These are phyloP conservation scores for Setipinna tenuifilis DNA, from an alignment of 2,797 vertebrate genomes.

Conservation along the genomic window DNA sequence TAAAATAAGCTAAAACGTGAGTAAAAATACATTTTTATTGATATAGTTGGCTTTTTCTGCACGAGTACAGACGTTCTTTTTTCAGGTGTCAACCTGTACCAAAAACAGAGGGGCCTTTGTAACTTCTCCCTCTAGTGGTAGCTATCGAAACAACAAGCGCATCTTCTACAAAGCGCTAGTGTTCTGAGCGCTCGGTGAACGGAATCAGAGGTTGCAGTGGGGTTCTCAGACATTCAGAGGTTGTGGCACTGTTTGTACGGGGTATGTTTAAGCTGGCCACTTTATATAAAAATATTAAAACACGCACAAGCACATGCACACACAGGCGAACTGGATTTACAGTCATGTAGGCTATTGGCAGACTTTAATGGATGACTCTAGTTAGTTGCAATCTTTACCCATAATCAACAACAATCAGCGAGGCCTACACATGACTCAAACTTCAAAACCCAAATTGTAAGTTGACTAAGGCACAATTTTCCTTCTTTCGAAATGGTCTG, in stretches of 20 bases:
- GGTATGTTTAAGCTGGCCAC: background rate
- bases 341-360: no score
- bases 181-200: conserved; percentile 8
- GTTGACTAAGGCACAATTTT: no score
- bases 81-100: background rate
- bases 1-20: background rate
- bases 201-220: conserved; percentile 5
- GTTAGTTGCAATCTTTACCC: no score
- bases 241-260: background rate
- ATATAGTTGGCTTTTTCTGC: background rate
- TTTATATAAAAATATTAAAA: background rate
- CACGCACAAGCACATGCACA: no score
- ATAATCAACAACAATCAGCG: no score
- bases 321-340: no score
- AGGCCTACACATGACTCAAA: no score
- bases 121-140: conserved; percentile 59
- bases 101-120: conserved; percentile 63
- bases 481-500: no score
- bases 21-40: background rate
- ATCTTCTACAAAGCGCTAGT: conserved; percentile 24
- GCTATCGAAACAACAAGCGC: conserved; percentile 45
- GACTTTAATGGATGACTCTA: no score
- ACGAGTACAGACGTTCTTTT: background rate
- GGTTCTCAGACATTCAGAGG: background rate
- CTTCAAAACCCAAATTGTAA: no score